These are phyloP conservation scores for Drosophila kohkoa DNA, from an alignment of 1,140 invertebrate genomes.

Conservation along the genomic window DNA sequence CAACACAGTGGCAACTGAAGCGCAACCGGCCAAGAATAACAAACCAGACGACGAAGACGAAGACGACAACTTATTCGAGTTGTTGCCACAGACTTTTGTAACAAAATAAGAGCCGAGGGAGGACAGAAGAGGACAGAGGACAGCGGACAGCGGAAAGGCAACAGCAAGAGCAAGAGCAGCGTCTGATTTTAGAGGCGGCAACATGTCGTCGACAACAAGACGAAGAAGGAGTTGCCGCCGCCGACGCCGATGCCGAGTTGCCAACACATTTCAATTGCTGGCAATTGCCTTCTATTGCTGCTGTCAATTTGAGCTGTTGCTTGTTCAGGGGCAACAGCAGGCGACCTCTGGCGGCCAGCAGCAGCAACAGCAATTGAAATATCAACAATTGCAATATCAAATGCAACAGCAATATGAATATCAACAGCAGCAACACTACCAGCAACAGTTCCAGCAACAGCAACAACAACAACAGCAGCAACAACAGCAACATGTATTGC, in stretches of 20 bases:
- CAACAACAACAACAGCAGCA: constrained; percentile 48
- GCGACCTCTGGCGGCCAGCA: constrained; percentile 44
- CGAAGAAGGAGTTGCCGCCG: constrained; percentile 1
- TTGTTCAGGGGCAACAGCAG: constrained; percentile 56
- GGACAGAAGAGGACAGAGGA: not conserved
- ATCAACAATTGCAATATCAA: constrained; percentile 77
- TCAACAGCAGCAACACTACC: constrained; percentile 72
- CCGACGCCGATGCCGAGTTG: constrained; percentile 40
- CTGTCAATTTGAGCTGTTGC: constrained; percentile 51
- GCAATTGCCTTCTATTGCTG: constrained; percentile 67
- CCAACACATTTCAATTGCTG: constrained; percentile 69
- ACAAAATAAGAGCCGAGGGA: constrained; percentile 32
- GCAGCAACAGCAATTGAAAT: constrained; percentile 56
- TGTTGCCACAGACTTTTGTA: constrained; percentile 64
- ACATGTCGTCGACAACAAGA: constrained; percentile 56
- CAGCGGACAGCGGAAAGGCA: too few relatives aligned
- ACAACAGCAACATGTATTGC: constrained; percentile 26
- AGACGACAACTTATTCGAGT: not conserved
- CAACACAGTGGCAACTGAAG: constrained; percentile 38
- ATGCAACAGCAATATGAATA: constrained; percentile 81
- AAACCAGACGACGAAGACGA: not conserved
- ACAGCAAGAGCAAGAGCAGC: too few relatives aligned
- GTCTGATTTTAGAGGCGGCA: constrained; percentile 42
- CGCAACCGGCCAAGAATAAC: constrained; percentile 34
- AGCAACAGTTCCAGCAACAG: constrained; percentile 69